Conservation (phyloP, 2,797 vertebrate species). For the Choloepus didactylus region DNA sequence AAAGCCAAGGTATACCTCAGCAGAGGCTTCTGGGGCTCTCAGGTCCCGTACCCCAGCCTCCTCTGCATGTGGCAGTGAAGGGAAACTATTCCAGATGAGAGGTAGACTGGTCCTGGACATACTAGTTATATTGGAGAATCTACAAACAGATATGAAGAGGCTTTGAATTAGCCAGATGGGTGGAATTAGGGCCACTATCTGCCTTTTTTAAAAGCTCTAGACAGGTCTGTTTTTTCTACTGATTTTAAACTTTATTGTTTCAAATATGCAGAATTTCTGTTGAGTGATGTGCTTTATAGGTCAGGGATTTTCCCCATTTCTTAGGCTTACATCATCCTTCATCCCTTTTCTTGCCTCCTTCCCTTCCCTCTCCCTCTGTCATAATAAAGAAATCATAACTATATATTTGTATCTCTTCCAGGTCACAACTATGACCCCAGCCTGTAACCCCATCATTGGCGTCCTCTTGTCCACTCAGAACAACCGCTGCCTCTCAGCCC, state of each 20-base stretch:
- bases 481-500: constrained; percentile 94
- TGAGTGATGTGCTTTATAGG: constrained; percentile 17
- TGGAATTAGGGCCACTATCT: constrained; percentile 2
- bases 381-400: constrained; percentile 39
- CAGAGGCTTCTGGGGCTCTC: not conserved
- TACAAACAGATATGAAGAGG: constrained; percentile 9
- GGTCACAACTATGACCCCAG: constrained; percentile 78
- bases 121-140: not conserved
- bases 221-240: not conserved
- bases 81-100: not conserved
- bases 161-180: not conserved
- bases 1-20: constrained; percentile 89
- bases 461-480: constrained; percentile 95
- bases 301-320: constrained; percentile 4
- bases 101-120: not conserved
- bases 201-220: constrained; percentile 34
- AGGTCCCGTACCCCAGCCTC: rapidly evolving
- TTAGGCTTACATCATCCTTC: not conserved
- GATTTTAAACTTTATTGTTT: constrained; percentile 51
- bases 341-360: not conserved
- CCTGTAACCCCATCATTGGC: constrained; percentile 87
- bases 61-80: rapidly evolving
- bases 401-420: constrained; percentile 75
- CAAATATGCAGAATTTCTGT: constrained; percentile 47
- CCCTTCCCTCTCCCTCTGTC: not conserved